Conservation (phyloP, 92 coral and sea anemone species). For the Zoanthus sociatus region DNA sequence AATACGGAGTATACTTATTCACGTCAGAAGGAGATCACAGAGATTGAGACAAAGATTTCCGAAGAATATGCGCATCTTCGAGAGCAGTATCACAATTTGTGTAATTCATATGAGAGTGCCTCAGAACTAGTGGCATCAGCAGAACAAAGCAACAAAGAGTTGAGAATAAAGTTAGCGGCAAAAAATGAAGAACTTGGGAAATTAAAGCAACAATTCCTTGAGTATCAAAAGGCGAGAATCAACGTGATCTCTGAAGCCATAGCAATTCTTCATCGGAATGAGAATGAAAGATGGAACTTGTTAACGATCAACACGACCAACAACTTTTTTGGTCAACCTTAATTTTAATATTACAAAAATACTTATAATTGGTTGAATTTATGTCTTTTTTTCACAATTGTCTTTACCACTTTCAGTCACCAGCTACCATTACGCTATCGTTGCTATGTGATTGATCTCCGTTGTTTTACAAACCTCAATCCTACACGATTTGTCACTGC, state of each 20-base stretch:
- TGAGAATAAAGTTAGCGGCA: not conserved
- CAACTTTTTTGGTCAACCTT: not conserved
- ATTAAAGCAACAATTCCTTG: not conserved
- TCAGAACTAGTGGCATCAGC: not conserved
- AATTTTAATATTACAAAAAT: not conserved
- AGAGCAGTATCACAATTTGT: not conserved
- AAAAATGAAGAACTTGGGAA: not conserved
- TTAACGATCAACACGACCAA: not conserved
- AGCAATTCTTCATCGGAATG: not conserved
- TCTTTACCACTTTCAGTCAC: no score
- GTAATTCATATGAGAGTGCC: not conserved
- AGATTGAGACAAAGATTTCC: not conserved
- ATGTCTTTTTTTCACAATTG: no score
- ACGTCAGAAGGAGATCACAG: not conserved
- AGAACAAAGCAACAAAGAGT: not conserved
- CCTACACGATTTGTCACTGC: no score
- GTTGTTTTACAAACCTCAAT: no score
- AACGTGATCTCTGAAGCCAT: not conserved
- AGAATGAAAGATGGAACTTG: not conserved
- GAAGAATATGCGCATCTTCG: slow-evolving; percentile 1
- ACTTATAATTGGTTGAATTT: no score
- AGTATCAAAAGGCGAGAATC: slow-evolving; percentile 14
- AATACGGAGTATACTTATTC: not conserved
- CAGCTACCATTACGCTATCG: no score
- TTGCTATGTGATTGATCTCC: no score